Percentiles rank a stretch among this genome's conserved stretches.
Conservation (phyloP, 1,140 invertebrate species). For the Dendroctonus ponderosae region DNA sequence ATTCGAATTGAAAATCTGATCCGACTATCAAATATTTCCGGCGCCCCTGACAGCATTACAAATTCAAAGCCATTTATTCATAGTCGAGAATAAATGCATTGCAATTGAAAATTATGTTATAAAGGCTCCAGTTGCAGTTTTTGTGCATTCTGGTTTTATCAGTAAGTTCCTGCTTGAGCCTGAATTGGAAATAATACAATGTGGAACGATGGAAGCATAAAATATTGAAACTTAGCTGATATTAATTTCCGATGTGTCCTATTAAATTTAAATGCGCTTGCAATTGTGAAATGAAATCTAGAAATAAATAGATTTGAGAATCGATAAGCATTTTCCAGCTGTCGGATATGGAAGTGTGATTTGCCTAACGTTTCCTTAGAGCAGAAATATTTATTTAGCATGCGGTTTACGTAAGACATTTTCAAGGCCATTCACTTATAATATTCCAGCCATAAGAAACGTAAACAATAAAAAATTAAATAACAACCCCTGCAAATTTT, state of each 20-base stretch:
- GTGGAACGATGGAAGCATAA: conserved; percentile 4
- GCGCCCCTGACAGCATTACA: conserved; percentile 9
- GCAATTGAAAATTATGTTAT: conserved; percentile 20
- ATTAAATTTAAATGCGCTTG: conserved; percentile 1
- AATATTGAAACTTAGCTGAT: conserved; percentile 10
- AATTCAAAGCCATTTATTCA: conserved; percentile 19
- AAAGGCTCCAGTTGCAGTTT: conserved; percentile 16
- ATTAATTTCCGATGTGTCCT: conserved; percentile 1
- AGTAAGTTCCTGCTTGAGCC: conserved; percentile 8
- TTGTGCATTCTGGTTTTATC: conserved; percentile 20
- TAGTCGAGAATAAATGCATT: conserved; percentile 7
- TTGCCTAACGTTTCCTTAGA: too few species aligned
- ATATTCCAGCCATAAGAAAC: background rate
- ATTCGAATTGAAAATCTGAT: background rate
- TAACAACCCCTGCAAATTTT: conserved; percentile 13
- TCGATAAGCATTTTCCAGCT: too few species aligned
- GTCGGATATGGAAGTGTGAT: too few species aligned
- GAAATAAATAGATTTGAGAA: too few species aligned
- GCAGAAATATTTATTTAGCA: too few species aligned
- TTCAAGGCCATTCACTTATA: too few species aligned
- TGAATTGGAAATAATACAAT: conserved; percentile 10
- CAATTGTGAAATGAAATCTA: background rate
- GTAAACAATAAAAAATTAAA: conserved; percentile 7
- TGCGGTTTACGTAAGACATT: too few species aligned
- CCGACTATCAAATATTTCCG: conserved; percentile 7